phyloP scores from a whole-genome alignment of 2,113 vertebrate genomes.

The Python bivittatus region DNA sequence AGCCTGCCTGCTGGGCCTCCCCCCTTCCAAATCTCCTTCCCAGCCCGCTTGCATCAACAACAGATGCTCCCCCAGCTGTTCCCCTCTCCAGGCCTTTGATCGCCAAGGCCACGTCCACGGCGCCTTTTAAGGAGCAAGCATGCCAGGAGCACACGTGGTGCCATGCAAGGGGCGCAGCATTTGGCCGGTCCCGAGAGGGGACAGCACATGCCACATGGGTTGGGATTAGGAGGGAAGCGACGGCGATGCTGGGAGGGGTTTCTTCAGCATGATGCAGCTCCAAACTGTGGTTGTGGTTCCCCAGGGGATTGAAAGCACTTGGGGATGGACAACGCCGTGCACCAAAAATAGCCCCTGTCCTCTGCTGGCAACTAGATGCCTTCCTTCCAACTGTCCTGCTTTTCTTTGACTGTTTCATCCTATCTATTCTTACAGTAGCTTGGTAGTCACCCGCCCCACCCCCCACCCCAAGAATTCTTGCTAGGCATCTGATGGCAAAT shows the following conservation, averaged over 20 bases:
- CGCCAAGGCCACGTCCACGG: not conserved
- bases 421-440: not conserved
- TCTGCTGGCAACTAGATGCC: not conserved
- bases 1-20: conserved; percentile 29
- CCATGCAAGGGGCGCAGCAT: not conserved
- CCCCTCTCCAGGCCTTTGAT: not conserved
- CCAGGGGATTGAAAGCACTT: not conserved
- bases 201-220: not conserved
- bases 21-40: not conserved
- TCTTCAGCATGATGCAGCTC: too few species aligned
- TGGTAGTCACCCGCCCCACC: not conserved
- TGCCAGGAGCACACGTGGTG: not conserved
- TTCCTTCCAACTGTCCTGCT: not conserved
- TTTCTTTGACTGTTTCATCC: not conserved
- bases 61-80: conserved; percentile 12
- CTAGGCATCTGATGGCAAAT: not conserved
- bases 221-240: not conserved
- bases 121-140: not conserved
- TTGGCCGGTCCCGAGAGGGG: not conserved
- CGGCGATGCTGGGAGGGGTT: too few species aligned
- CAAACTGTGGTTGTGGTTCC: not conserved
- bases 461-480: not conserved
- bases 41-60: not conserved
- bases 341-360: not conserved
- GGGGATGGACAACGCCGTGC: not conserved